A percentile compares a stretch with the other conserved stretches of the same genome.
These are phyloP conservation scores for Heliopora coerulea DNA, from an alignment of 92 coral and sea anemone genomes.

Conservation along the genomic window DNA sequence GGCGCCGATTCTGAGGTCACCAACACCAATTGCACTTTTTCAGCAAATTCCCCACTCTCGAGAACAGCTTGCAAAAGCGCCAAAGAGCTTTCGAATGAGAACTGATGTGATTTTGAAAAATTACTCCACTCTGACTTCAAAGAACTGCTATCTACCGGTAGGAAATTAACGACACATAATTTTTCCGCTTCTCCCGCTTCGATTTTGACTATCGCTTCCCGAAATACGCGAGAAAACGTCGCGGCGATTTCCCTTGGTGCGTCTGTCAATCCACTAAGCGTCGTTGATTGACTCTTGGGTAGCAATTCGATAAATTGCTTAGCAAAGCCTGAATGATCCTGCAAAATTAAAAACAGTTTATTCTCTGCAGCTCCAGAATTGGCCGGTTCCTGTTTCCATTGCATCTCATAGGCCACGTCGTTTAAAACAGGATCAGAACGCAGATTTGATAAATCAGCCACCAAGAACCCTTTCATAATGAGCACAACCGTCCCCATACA, in stretches of 20 bases:
- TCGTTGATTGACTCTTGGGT: slow-evolving; percentile 1
- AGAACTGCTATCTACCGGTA: slow-evolving; percentile 53
- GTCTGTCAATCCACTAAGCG: background rate
- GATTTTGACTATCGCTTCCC: background rate
- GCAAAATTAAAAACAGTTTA: slow-evolving; percentile 6
- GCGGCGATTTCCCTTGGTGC: background rate
- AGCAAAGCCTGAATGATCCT: slow-evolving; percentile 19
- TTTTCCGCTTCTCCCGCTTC: background rate
- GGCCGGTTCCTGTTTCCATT: slow-evolving; percentile 41
- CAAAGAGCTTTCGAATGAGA: slow-evolving; percentile 50
- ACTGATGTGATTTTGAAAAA: slow-evolving; percentile 51
- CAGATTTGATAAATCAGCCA: slow-evolving; percentile 50
- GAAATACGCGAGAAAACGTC: background rate
- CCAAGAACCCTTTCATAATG: slow-evolving; percentile 48
- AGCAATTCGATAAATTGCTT: background rate
- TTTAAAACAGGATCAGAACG: background rate
- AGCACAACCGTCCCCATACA: slow-evolving; percentile 51
- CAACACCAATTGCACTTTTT: slow-evolving; percentile 43
- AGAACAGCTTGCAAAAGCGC: slow-evolving; percentile 41
- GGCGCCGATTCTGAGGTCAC: slow-evolving; percentile 48
- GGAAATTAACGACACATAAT: slow-evolving; percentile 53
- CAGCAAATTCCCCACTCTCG: slow-evolving; percentile 13
- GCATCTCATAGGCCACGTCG: slow-evolving; percentile 51
- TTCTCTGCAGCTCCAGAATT: background rate
- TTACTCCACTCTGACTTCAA: slow-evolving; percentile 1